Percentiles rank a stretch among this genome's conserved stretches.
These are phyloP conservation scores for Cyphomyrus plagiostoma DNA, from an alignment of 2,113 vertebrate genomes.

Conservation along the genomic window DNA sequence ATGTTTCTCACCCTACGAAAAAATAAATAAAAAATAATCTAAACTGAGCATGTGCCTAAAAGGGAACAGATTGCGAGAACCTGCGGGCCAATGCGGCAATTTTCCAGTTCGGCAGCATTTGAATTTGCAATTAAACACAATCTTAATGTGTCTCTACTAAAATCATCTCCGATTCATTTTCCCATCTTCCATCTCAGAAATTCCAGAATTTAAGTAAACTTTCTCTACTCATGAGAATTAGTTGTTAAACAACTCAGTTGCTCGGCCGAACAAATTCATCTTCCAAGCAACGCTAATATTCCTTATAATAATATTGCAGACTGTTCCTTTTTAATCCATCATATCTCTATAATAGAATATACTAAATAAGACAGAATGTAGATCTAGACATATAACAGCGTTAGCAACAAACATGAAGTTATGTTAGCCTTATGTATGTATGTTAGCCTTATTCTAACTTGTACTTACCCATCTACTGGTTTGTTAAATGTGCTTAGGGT, in stretches of 20 bases:
- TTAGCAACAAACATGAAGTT: neutral
- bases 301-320: neutral
- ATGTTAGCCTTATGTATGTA: too few species aligned
- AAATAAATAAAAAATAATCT: neutral
- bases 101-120: slow-evolving; percentile 6
- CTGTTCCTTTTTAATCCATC: neutral
- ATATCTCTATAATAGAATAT: neutral
- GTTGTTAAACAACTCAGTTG: neutral
- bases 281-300: neutral
- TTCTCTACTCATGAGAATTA: neutral
- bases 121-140: neutral
- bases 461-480: neutral
- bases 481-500: neutral
- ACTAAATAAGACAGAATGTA: neutral
- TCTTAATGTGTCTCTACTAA: neutral
- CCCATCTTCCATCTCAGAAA: neutral
- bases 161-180: neutral
- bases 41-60: neutral
- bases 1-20: neutral
- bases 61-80: neutral
- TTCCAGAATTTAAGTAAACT: slow-evolving; percentile 1
- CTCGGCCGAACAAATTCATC: neutral
- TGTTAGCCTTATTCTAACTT: neutral
- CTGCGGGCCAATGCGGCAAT: neutral
- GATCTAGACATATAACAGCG: neutral